Evolutionary conservation across 2,113 vertebrate genomes (phyloP), one percentile per base, ranked within the genome.

Genomic region (Ceyx margarethae): DNA sequence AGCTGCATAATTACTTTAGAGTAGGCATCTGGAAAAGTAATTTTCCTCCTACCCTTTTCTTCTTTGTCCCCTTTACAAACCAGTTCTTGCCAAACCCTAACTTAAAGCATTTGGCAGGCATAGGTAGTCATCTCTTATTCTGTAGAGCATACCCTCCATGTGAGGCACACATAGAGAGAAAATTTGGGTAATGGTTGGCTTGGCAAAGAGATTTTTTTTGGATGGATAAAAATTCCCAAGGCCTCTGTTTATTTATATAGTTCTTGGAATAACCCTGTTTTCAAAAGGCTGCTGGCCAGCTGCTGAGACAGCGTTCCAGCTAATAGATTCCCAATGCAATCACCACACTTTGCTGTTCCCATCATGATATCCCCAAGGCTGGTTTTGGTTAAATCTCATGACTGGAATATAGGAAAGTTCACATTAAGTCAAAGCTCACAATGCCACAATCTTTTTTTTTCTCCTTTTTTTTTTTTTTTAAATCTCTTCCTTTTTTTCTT

Each of bases 211-310:
- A 71, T 26, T 79, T 97, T 92, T 94, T 94, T 93, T 96, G 60
- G 97, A 98, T 4, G 90, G 95, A 96, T 96, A 93, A 95, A 94
- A 96, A 97, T 98, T 98, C 97, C 97, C 97, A 98, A 98, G 97
- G 93, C 83, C 93, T 97, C 96, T 98, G 96, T 98, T 98, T 98
- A 98, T 98, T 98, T 98, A 98, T 97, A 97, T 97, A 97, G 96
- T 95, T 96, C 84, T 98, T 96, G 95, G 96, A 98, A 98, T 97
- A 97, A 97, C 58, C 93, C 94, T 91, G 91, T 95, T 97, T 97
- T 96, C 87, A 93, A 95, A 96, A 85, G 96, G 93, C 93, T 95
- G 83, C 91, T 91, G 42, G 96, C 96, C 96, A 97, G 96, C 96
- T 97, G 95, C 96, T 97, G 96, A 96, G 94, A 95, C 91, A 95